A percentile compares a stretch with the other conserved stretches of the same genome.
phyloP scores from a whole-genome alignment of 2,797 vertebrate species.

The Sparidentex hasta region DNA sequence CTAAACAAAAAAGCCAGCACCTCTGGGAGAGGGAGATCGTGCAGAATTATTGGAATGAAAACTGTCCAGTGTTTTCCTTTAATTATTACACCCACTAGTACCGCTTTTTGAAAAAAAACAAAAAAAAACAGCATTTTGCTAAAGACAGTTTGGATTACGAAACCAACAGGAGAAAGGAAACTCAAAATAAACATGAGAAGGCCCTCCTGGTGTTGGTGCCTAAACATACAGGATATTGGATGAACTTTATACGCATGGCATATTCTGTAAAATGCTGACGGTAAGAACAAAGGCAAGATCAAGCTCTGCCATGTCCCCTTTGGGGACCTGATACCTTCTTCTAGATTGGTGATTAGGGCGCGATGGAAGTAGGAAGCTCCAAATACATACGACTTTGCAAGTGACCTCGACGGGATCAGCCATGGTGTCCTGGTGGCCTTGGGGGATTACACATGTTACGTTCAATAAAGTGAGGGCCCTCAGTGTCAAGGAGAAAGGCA shows the following conservation, averaged over 20 bases:
- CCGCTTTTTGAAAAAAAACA: slow-evolving; percentile 51
- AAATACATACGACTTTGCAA: slow-evolving; percentile 87
- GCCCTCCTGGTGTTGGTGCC: slow-evolving; percentile 62
- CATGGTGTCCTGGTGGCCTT: slow-evolving; percentile 82
- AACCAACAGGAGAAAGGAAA: slow-evolving; percentile 54
- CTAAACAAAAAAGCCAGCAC: slow-evolving; percentile 82
- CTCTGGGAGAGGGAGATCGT: slow-evolving; percentile 65
- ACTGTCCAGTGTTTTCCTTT: slow-evolving; percentile 76
- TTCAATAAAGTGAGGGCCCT: slow-evolving; percentile 88
- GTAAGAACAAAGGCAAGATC: slow-evolving; percentile 78
- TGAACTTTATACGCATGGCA: slow-evolving; percentile 76
- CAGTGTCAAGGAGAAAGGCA: slow-evolving; percentile 87
- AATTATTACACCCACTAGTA: slow-evolving; percentile 75
- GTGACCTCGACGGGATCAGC: slow-evolving; percentile 86
- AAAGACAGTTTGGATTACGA: slow-evolving; percentile 60
- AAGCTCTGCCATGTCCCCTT: slow-evolving; percentile 73
- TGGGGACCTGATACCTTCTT: slow-evolving; percentile 81
- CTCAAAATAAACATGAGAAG: slow-evolving; percentile 65
- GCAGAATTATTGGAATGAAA: slow-evolving; percentile 76
- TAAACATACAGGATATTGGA: slow-evolving; percentile 77
- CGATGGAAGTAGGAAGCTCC: slow-evolving; percentile 85
- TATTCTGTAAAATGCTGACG: slow-evolving; percentile 83
- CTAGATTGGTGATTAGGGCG: slow-evolving; percentile 86
- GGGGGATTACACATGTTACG: slow-evolving; percentile 87
- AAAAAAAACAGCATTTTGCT: slow-evolving; percentile 41